Evolutionary conservation across 1,140 invertebrate genomes (phyloP), one percentile per base, ranked within the genome.

Genomic region (Pararge aegeria): DNA sequence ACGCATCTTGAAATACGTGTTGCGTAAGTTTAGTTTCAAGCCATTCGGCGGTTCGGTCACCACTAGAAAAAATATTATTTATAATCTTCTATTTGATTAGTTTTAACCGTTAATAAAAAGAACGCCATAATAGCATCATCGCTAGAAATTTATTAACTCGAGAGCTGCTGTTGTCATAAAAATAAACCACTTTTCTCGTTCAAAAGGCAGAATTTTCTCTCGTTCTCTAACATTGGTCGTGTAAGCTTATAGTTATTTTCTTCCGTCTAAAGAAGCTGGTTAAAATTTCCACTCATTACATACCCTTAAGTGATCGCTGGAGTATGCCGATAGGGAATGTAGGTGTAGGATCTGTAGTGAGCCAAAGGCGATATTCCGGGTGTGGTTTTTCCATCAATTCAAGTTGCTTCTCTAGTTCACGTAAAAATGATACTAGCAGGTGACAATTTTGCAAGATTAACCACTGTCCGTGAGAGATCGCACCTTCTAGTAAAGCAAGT

Each of bases 391-490:
- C 92, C 53, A 96, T 92, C 68, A 94, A 92, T 66, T 97, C 96
- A 37, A 98, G 80, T 61, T 94, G 91, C 76, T 97, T 97, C 80
- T 98, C 96, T 42, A 98, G 83, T 40, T 94, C 92, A 19, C 92
- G 92, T 0, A 97, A 91, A 90, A 97, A 98, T n/a, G 91, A 90
- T 0, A 97, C 90, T 5, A 97, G 80, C 52, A 98, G 90, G 80
- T 98, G 97, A 66, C 97, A 97, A 81, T 98, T 98, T 90, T 97
- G 96, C 19, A 97, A 90, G 92, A 97, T 95, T 15, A 98, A 80
- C 97, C 97, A 98, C 70, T 95, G 94, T 0, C 97, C 97, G 76
- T 95, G 93, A 0, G 90, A 88, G 20, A 95, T 92, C 0, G 95
- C 94, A 4, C 90, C 92, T 58, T 96, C 93, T 9, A 98, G 76